phyloP scores from a whole-genome alignment of 1,140 invertebrate species.

The Limonius californicus region DNA sequence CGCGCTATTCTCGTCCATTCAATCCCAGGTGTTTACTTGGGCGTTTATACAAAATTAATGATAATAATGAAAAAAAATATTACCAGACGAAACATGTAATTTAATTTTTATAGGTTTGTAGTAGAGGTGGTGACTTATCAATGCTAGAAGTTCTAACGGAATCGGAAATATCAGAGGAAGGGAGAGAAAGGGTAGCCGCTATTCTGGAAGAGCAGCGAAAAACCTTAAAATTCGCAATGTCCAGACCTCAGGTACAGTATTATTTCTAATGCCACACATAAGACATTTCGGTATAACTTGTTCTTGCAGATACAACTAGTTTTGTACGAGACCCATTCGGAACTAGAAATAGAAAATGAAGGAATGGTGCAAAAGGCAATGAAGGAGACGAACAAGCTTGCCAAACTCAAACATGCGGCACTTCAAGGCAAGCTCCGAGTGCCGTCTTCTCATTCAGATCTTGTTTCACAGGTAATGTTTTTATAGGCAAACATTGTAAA shows the following conservation, averaged over 20 bases:
- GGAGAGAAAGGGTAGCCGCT: slow-evolving; percentile 53
- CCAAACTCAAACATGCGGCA: slow-evolving; percentile 57
- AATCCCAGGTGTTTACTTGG: too few species aligned
- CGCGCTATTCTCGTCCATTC: too few species aligned
- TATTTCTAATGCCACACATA: neutral
- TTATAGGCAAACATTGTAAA: neutral
- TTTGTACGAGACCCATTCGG: slow-evolving; percentile 67
- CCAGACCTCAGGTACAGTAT: slow-evolving; percentile 58
- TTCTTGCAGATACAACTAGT: slow-evolving; percentile 59
- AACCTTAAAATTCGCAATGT: slow-evolving; percentile 61
- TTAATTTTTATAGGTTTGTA: slow-evolving; percentile 46
- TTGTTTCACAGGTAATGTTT: neutral
- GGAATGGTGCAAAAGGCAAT: slow-evolving; percentile 59
- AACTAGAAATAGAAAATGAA: slow-evolving; percentile 61
- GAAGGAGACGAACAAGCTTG: slow-evolving; percentile 58
- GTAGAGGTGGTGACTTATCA: slow-evolving; percentile 61
- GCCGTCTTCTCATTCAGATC: neutral
- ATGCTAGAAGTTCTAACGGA: slow-evolving; percentile 66
- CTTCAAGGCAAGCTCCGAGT: slow-evolving; percentile 46
- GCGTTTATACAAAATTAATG: too few species aligned
- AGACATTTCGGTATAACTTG: neutral
- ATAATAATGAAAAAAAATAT: too few species aligned
- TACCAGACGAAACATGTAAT: too few species aligned
- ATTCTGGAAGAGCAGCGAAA: slow-evolving; percentile 65
- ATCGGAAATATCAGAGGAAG: slow-evolving; percentile 57